Evolutionary conservation across 2,888 invertebrate genomes (phyloP), one percentile per base, ranked within the genome.

Genomic region (Ochlodes sylvanus): DNA sequence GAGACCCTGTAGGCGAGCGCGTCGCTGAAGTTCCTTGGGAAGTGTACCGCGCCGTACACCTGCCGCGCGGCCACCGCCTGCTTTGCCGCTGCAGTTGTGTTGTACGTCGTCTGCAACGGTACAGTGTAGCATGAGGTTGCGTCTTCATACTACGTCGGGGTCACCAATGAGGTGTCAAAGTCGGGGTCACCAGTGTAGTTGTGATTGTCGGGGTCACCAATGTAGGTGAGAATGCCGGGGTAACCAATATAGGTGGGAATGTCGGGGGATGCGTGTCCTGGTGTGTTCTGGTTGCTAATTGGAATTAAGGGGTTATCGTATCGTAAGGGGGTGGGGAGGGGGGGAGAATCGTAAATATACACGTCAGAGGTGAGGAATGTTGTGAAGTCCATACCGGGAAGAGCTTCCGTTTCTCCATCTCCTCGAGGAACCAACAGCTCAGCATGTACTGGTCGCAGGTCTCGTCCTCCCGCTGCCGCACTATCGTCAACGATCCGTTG

Each of bases 1-100:
- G 95, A 91, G 0, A 96, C 78, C 9, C 96, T 87, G 21, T 86
- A 83, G 63, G 94, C 89, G 55, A 96, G 88, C 0, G 95, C 95
- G 7, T 85, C 80, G 0, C 97, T 96, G 81, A 97, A 98, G 86
- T 98, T 98, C 17, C 85, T 82, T 0, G 95, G 89, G 79, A 98
- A 96, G 72, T 95, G 91, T 17, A 98, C 82, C 0, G 96, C 95
- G 0, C 93, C 93, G 76, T 90, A 92, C 55, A 86, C 69, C 6
- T 74, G 71, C 5, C 89, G 90, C 0, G 71, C 75, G 0, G 79
- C 69, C 0, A 92, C 89, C 0, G 89, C 86, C 0, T 71, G 38
- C 54, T 85, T 86, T 0, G 91, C 92, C 44, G 84, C 84, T 0
- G 80, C 80, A 0, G 85, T 79, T 0, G 84, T 77, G 72, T 89